Evolutionary conservation across 2,113 vertebrate species (phyloP).

Genomic region (Daboia siamensis): DNA sequence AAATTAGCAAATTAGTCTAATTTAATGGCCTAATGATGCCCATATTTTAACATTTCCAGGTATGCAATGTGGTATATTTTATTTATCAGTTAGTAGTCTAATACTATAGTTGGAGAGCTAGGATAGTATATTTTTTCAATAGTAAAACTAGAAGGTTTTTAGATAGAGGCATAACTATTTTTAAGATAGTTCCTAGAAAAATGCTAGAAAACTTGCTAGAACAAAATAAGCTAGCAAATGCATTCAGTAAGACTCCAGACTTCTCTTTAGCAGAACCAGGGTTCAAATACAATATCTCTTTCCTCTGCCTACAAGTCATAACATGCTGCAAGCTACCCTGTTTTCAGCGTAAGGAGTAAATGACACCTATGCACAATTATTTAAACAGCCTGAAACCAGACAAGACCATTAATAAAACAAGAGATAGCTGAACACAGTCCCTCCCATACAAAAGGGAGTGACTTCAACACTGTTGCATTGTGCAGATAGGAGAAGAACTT

Average conservation of each 20-base stretch:
- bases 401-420: neutral
- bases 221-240: neutral
- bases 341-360: neutral
- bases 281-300: neutral
- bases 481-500: neutral
- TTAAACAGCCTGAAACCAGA: neutral
- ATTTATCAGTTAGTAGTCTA: neutral
- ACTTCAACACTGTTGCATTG: neutral
- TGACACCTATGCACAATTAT: neutral
- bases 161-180: neutral
- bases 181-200: neutral
- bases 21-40: neutral
- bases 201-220: neutral
- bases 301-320: neutral
- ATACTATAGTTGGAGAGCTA: neutral
- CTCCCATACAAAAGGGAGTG: neutral
- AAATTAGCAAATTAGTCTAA: neutral
- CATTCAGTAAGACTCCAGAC: neutral
- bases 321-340: neutral
- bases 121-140: neutral
- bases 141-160: neutral
- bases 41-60: neutral
- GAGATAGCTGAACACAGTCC: neutral
- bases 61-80: neutral
- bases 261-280: neutral